phyloP scores from a whole-genome alignment of 2,888 invertebrate species.

The Philopedon plagiatum region DNA sequence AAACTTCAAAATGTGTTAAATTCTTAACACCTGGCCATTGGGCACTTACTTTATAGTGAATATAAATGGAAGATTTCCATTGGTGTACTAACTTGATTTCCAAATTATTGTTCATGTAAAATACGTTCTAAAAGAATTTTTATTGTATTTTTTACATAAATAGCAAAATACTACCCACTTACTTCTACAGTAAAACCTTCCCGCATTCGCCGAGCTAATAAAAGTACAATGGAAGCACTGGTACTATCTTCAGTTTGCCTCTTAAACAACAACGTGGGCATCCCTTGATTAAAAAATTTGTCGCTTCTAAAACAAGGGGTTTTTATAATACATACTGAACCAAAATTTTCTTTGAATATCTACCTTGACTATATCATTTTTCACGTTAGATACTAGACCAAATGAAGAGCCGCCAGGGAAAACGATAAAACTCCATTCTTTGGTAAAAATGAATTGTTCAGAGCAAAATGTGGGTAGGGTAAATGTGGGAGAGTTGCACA shows the following conservation, averaged over 20 bases:
- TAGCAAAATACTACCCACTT: conserved; percentile 50
- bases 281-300: conserved; percentile 72
- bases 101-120: conserved; percentile 71
- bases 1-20: conserved; percentile 65
- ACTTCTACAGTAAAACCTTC: conserved; percentile 83
- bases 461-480: too few relatives aligned
- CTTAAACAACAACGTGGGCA: conserved; percentile 73
- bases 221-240: conserved; percentile 74
- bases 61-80: conserved; percentile 80
- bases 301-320: conserved; percentile 67
- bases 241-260: conserved; percentile 77
- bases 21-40: conserved; percentile 73
- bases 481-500: too few relatives aligned
- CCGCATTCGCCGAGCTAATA: conserved; percentile 80
- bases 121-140: conserved; percentile 68
- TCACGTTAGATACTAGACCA: too few relatives aligned
- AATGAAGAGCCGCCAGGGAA: too few relatives aligned
- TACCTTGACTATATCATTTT: too few relatives aligned
- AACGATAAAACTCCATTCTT: too few relatives aligned
- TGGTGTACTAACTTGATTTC: conserved; percentile 78
- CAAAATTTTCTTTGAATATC: too few relatives aligned
- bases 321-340: too few relatives aligned
- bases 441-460: too few relatives aligned
- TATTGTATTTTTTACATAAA: neutral
- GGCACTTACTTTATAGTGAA: conserved; percentile 77